Conservation (phyloP, 2,888 invertebrate genomes). For the Aphidoletes aphidimyza region DNA sequence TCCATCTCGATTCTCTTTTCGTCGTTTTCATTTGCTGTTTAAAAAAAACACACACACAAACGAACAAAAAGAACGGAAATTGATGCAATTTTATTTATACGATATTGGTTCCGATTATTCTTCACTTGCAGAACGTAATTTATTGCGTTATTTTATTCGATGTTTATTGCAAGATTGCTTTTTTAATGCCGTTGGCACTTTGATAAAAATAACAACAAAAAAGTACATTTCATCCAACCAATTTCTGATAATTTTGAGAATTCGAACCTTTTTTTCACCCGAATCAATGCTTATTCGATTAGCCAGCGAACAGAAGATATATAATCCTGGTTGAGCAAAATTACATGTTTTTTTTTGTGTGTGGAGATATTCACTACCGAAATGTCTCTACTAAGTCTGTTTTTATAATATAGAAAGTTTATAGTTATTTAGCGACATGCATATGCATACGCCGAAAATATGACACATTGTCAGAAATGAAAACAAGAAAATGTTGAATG, state of each 20-base stretch:
- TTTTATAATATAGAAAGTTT: no score
- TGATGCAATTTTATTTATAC: constrained; percentile 51
- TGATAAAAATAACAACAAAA: no score
- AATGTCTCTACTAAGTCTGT: no score
- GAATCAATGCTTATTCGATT: constrained; percentile 23
- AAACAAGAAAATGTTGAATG: background rate
- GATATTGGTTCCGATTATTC: constrained; percentile 44
- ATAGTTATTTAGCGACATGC: no score
- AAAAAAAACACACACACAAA: background rate
- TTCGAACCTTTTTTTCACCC: background rate
- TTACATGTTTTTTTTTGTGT: no score
- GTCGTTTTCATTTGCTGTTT: background rate
- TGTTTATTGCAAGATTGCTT: constrained; percentile 26
- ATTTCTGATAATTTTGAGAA: no score
- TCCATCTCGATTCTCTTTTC: background rate
- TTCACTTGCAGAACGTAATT: constrained; percentile 7
- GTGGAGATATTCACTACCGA: no score
- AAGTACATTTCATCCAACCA: no score
- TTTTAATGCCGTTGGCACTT: constrained; percentile 18
- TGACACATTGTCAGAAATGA: constrained; percentile 31
- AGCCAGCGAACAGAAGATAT: no score
- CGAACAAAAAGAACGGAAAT: constrained; percentile 1
- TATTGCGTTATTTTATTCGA: constrained; percentile 4
- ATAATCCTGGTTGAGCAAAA: no score
- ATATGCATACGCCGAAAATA: background rate